These are phyloP conservation scores for Epiblema foenella DNA, from an alignment of 2,888 invertebrate genomes.

Conservation along the genomic window DNA sequence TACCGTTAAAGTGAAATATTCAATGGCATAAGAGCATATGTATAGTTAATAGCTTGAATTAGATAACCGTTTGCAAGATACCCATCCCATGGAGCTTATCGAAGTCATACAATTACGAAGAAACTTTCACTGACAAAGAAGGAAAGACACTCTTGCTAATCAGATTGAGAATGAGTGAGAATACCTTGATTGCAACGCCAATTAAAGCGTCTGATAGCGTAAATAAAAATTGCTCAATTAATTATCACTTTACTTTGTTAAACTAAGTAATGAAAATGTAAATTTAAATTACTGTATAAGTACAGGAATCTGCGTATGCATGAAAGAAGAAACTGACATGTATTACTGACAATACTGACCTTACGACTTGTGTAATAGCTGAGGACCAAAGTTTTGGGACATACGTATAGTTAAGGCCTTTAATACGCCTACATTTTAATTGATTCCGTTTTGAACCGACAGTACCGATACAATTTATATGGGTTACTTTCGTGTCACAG, in stretches of 20 bases:
- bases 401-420: too few relatives aligned
- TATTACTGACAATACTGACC: too few relatives aligned
- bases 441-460: too few relatives aligned
- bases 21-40: too few relatives aligned
- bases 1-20: too few relatives aligned
- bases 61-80: conserved; percentile 1
- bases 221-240: conserved; percentile 27
- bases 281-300: not conserved
- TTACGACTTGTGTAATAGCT: too few relatives aligned
- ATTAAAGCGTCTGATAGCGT: conserved; percentile 28
- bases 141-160: conserved; percentile 25
- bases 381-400: too few relatives aligned
- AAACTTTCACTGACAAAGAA: conserved; percentile 27
- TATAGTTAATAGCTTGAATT: not conserved
- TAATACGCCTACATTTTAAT: too few relatives aligned
- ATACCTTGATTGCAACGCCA: conserved; percentile 18
- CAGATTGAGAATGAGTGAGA: conserved; percentile 34
- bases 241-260: not conserved
- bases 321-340: not conserved
- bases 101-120: conserved; percentile 8
- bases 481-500: too few relatives aligned
- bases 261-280: not conserved
- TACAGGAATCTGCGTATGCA: not conserved
- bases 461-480: too few relatives aligned
- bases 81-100: conserved; percentile 3